Evolutionary conservation across 2,888 invertebrate species (phyloP).

Genomic region (Tetranychus piercei): DNA sequence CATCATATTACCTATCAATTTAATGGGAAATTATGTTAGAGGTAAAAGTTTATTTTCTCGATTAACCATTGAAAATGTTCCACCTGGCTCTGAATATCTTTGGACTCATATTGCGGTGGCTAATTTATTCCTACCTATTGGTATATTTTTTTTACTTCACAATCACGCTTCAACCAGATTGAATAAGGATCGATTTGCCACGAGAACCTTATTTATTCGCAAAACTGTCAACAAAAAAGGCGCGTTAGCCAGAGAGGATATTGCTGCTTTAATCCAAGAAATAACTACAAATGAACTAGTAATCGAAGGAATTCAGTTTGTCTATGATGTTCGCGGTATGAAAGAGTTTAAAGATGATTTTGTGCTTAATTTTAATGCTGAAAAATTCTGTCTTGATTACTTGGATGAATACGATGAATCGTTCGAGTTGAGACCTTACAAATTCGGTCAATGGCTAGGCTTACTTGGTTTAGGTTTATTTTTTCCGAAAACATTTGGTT

Average conservation of each 20-base stretch:
- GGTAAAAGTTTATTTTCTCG: neutral
- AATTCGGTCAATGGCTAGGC: neutral
- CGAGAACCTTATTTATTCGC: neutral
- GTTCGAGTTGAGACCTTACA: neutral
- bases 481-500: neutral
- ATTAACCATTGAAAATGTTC: neutral
- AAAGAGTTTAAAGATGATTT: neutral
- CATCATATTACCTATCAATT: neutral
- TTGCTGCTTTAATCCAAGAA: neutral
- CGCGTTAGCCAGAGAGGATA: neutral
- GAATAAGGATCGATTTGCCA: neutral
- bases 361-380: neutral
- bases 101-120: neutral
- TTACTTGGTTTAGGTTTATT: neutral
- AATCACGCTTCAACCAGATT: neutral
- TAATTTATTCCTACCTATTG: neutral
- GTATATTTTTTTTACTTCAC: neutral
- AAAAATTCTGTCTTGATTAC: neutral
- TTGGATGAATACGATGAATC: neutral
- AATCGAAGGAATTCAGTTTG: constrained; percentile 5
- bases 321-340: neutral
- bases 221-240: neutral
- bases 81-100: neutral
- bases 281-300: neutral
- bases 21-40: neutral